Base-by-base conservation (phyloP, 1,140 invertebrate species). In the Diachasmimorpha longicaudata region DNA sequence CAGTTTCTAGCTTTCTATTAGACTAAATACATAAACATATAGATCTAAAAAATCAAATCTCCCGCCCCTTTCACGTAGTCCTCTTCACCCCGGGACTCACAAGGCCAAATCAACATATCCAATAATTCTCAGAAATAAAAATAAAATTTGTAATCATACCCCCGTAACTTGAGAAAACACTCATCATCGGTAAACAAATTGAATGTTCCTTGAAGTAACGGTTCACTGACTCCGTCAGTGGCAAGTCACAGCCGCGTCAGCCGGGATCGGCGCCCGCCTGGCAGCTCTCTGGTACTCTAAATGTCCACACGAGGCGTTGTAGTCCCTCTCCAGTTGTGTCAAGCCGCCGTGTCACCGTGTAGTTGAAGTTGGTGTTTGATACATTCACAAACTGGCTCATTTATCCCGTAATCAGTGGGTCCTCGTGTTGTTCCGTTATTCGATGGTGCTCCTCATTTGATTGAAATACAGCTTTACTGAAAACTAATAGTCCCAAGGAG, bases 231-330 rank as follows among this genome's bases (percentile, higher is more conserved):
- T 75, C 16, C 13, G 5, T 74, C 52, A 76, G 83, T 80, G 76
- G 58, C 74, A 75, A 77, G 81, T 85, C 81, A 84, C 6, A 83
- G 82, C 84, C 84, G 84, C 84, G 84, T 85, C 84, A 84, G 79
- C 81, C 75, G 52, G 78, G 77, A 79, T 81, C 71, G 72, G 80
- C 79, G 81, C 79, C 79, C 78, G 78, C 80, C 79, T 84, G 83
- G 83, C 82, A 82, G 58, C 9, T 19, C 44, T 16, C 9, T 79
- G 78, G 75, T 84, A 77, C 70, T 1, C 6, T 9, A 13, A 70
- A 63, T 10, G 31, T 25, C 74, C 80, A 37, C 68, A 11, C 80
- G 83, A 77, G n/a, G 70, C 31, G 37, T 71, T 16, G 14, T 31
- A 76, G 25, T 48, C 23, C 39, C 48, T 23, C 13, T 77, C 14